A percentile compares a stretch with the other conserved stretches of the same genome.
Evolutionary conservation across 1,140 invertebrate genomes (phyloP).

Genomic region (Pachyrhynchus sulphureomaculatus): DNA sequence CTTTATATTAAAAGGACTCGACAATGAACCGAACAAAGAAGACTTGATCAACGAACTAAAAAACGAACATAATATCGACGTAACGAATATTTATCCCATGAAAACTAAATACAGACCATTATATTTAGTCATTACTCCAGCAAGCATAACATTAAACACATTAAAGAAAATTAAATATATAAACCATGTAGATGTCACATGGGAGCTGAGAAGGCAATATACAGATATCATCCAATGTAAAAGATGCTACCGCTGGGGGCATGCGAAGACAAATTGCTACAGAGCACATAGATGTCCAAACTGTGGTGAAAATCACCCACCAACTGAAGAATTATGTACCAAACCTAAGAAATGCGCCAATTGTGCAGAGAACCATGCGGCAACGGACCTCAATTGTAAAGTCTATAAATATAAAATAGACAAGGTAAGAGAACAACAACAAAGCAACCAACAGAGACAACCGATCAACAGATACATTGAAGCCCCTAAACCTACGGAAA

Average conservation of each 20-base stretch:
- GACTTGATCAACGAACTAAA: constrained; percentile 7
- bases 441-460: too few relatives aligned
- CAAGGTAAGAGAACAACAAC: not conserved
- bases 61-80: not conserved
- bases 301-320: not conserved
- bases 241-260: not conserved
- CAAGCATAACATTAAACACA: not conserved
- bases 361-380: too few relatives aligned
- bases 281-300: not conserved
- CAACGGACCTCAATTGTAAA: not conserved
- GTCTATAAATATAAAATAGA: not conserved
- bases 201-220: too few relatives aligned
- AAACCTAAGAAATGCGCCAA: too few relatives aligned
- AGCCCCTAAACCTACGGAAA: too few relatives aligned
- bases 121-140: constrained; percentile 14
- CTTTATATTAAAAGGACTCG: constrained; percentile 12
- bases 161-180: not conserved
- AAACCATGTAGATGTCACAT: too few relatives aligned
- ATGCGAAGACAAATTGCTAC: not conserved
- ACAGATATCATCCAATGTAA: too few relatives aligned
- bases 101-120: not conserved
- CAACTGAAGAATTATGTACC: not conserved
- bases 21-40: not conserved
- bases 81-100: constrained; percentile 3
- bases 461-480: too few relatives aligned